These are phyloP conservation scores for Macrochelys suwanniensis DNA, from an alignment of 2,797 vertebrate species.

Conservation along the genomic window DNA sequence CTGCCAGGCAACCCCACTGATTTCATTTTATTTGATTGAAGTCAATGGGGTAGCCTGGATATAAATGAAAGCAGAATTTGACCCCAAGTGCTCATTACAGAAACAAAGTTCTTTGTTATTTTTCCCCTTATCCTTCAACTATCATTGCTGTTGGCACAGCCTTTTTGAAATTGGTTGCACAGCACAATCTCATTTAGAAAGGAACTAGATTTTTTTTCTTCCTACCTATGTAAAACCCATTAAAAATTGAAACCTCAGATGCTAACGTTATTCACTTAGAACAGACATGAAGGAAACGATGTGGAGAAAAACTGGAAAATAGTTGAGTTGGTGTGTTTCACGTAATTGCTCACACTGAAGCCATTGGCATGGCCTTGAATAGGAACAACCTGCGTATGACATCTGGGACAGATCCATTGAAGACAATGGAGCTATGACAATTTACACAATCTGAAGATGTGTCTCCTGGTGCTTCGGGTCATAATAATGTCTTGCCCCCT, in stretches of 20 bases:
- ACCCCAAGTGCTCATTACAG: neutral
- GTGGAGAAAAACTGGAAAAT: neutral
- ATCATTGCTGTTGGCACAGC: neutral
- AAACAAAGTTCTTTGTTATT: neutral
- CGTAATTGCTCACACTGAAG: neutral
- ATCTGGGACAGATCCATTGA: neutral
- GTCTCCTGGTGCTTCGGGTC: neutral
- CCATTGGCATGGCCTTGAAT: neutral
- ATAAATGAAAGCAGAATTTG: neutral
- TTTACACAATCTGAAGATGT: neutral
- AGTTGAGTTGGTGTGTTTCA: neutral
- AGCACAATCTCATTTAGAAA: conserved; percentile 18
- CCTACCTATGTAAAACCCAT: neutral
- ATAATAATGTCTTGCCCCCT: neutral
- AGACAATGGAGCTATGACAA: neutral
- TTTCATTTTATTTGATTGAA: neutral
- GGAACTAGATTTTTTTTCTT: neutral
- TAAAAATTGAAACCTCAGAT: neutral
- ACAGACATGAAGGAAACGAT: conserved; percentile 21
- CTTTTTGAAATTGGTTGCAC: conserved; percentile 30
- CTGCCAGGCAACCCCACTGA: neutral
- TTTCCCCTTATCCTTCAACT: neutral
- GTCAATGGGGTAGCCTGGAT: neutral
- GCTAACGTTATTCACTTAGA: conserved; percentile 1
- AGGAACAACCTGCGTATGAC: neutral